These are phyloP conservation scores for Protaetia brevitarsis DNA, from an alignment of 1,140 invertebrate species.

Conservation along the genomic window DNA sequence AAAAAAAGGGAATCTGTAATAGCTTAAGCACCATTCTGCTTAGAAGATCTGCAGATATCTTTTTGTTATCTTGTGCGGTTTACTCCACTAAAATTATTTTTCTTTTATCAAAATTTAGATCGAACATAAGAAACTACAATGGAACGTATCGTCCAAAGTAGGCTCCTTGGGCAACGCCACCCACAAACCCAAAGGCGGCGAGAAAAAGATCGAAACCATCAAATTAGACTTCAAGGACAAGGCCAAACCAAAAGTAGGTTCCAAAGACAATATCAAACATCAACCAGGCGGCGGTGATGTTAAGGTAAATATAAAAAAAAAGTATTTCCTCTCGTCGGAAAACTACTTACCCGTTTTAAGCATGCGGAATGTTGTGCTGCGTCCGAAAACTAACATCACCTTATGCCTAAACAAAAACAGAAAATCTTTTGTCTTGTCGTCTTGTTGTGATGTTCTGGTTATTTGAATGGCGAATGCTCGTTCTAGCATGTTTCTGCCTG, in stretches of 20 bases:
- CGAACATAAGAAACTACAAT: constrained; percentile 79
- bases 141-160: constrained; percentile 91
- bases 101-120: constrained; percentile 57
- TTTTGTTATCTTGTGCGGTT: background rate
- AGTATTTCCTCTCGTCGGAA: background rate
- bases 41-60: background rate
- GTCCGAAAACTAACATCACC: constrained; percentile 14
- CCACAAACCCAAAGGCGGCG: constrained; percentile 88
- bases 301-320: constrained; percentile 74
- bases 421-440: background rate
- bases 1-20: no score
- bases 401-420: background rate
- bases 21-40: no score
- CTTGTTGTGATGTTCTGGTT: no score
- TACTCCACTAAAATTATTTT: background rate
- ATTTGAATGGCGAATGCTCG: background rate
- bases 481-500: background rate
- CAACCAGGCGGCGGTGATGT: constrained; percentile 83
- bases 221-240: constrained; percentile 90
- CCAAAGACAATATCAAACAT: constrained; percentile 87
- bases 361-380: constrained; percentile 16
- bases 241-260: constrained; percentile 88
- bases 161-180: constrained; percentile 91
- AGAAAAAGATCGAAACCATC: constrained; percentile 86
- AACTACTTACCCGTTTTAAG: background rate